Evolutionary conservation across 2,797 vertebrate species (phyloP).

Genomic region (Amniataba percoides): DNA sequence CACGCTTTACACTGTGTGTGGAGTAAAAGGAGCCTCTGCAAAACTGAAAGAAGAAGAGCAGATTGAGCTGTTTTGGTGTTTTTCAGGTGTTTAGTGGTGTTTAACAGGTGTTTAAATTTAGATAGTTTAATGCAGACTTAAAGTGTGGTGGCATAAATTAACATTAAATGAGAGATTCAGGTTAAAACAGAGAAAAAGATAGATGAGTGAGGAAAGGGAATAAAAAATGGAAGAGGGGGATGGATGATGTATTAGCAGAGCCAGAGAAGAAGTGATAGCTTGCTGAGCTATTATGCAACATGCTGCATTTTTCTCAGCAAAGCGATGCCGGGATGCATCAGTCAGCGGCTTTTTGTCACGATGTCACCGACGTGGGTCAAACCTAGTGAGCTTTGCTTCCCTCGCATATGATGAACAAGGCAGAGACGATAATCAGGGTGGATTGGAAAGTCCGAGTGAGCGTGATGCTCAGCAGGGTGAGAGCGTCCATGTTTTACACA

Average conservation of each 20-base stretch:
- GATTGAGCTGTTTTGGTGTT: neutral
- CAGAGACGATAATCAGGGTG: neutral
- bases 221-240: neutral
- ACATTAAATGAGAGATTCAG: too few species aligned
- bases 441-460: neutral
- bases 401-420: neutral
- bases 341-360: slow-evolving; percentile 6
- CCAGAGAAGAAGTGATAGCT: slow-evolving; percentile 8
- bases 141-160: too few species aligned
- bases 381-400: neutral
- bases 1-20: too few species aligned
- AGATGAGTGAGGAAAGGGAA: too few species aligned
- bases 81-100: too few species aligned
- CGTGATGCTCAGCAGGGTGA: neutral
- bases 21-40: too few species aligned
- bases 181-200: too few species aligned
- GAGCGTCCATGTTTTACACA: neutral
- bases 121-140: too few species aligned
- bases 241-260: slow-evolving; percentile 1
- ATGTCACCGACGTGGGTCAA: slow-evolving; percentile 14
- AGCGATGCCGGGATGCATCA: neutral
- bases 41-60: neutral
- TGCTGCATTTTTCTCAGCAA: slow-evolving; percentile 5
- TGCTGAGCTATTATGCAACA: slow-evolving; percentile 32
- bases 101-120: too few species aligned